Evolutionary conservation across 2,797 vertebrate genomes (phyloP).

Genomic region (Xenentodon cancila): DNA sequence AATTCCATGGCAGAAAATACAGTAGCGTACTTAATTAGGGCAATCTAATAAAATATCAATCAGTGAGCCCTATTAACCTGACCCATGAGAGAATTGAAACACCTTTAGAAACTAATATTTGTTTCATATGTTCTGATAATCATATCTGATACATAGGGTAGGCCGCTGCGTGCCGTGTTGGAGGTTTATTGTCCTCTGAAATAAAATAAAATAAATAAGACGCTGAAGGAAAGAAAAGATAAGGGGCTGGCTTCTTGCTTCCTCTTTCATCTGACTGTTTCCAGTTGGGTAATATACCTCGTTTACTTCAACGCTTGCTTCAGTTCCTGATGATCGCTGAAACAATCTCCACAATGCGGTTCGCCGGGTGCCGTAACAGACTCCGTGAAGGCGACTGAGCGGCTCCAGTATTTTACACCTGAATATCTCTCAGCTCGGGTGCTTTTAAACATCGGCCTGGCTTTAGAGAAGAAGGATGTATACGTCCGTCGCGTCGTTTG

Average conservation of each 20-base stretch:
- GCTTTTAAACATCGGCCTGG: background rate
- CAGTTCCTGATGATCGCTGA: constrained; percentile 62
- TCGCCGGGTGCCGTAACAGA: background rate
- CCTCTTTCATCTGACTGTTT: constrained; percentile 42
- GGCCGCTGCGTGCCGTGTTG: too few species aligned
- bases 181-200: too few species aligned
- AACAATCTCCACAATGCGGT: background rate
- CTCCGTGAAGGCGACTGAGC: background rate
- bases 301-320: constrained; percentile 53
- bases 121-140: too few species aligned
- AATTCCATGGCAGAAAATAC: too few species aligned
- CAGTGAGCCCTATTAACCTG: too few species aligned
- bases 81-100: too few species aligned
- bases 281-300: constrained; percentile 59
- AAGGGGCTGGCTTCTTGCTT: constrained; percentile 48
- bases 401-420: background rate
- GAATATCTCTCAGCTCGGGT: background rate
- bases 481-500: background rate
- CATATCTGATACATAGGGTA: too few species aligned
- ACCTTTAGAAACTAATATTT: too few species aligned
- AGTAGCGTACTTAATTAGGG: too few species aligned
- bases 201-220: background rate
- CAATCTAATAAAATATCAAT: too few species aligned
- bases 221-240: background rate
- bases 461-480: constrained; percentile 35